Evolutionary conservation across 2,113 vertebrate genomes (phyloP).

Genomic region (Phylloscopus whistleri): DNA sequence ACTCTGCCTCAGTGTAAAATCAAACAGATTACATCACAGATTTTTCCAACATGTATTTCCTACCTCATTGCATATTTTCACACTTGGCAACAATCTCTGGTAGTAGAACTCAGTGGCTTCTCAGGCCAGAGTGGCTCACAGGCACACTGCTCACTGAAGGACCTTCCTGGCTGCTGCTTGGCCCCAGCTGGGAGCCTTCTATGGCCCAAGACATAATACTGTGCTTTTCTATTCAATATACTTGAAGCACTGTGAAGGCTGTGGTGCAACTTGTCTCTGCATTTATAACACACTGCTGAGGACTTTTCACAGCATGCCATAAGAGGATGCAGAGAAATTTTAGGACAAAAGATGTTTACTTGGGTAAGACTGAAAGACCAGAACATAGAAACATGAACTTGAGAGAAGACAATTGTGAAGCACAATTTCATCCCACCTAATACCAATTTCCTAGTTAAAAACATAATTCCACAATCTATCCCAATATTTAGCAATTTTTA

Average conservation of each 20-base stretch:
- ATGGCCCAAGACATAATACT: not conserved
- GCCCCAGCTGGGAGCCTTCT: not conserved
- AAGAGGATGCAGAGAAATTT: not conserved
- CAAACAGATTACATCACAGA: not conserved
- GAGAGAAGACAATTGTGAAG: not conserved
- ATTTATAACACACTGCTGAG: not conserved
- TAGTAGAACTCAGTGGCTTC: not conserved
- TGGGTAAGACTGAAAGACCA: not conserved
- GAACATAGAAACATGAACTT: not conserved
- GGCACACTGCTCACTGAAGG: rapidly evolving
- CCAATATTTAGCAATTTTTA: not conserved
- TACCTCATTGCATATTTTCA: rapidly evolving
- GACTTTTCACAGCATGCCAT: rapidly evolving
- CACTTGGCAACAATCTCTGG: not conserved
- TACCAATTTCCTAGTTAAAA: not conserved
- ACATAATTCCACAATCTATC: not conserved
- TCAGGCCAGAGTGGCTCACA: not conserved
- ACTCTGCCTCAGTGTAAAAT: not conserved
- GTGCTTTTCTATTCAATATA: not conserved
- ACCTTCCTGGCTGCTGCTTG: not conserved
- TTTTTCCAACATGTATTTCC: not conserved
- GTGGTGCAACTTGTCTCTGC: not conserved
- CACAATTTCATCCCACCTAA: not conserved
- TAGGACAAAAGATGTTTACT: not conserved
- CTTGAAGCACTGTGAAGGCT: not conserved